Evolutionary conservation across 2,113 vertebrate genomes (phyloP), one percentile per base, ranked within the genome.

Genomic region (Macquaria ambigua): DNA sequence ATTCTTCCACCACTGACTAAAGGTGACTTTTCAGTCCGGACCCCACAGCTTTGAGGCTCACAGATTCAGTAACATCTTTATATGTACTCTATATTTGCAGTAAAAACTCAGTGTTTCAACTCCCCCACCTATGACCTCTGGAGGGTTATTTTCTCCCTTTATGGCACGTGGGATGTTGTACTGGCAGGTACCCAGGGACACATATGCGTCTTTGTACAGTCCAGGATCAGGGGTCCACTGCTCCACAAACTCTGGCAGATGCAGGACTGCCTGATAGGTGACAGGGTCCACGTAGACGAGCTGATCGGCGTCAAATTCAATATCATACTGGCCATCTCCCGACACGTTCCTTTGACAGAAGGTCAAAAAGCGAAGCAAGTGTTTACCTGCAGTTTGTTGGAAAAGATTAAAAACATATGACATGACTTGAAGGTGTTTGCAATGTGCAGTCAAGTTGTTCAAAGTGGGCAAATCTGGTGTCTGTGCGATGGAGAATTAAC

Each of bases 281-380:
- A 6, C 4, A 0, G 59, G 56, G 46, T 82, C 43, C 1, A 80
- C 79, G 25, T 68, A 81, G 55, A 14, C 43, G 37, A 87, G 61
- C 56, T 88, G 5, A 52, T 88, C 70, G 2, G 69, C 31, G 3
- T 87, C 79, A 28, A 23, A 87, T 31, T 89, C 82, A 12, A 67
- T 66, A 4, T 78, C 79, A 15, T 74, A 43, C 72, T 86, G 79
- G 5, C 56, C 52, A 0, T 78, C 71, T 0, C 1, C 52, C 0
- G 0, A 0, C 15, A 20, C 48, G 6, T 34, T 9, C 5, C 34
- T 67, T 12, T 61, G 61, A 62, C 81, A 88, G 61, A 86, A 84
- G 53, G 61, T 87, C 61, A 87, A 6, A 14, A 83, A 61, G 55
- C 72, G 28, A 4, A 89, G 74, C 50, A 66, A 34, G 59, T 81